phyloP scores from a whole-genome alignment of 2,797 vertebrate species.

The Hyperoplus lanceolatus region DNA sequence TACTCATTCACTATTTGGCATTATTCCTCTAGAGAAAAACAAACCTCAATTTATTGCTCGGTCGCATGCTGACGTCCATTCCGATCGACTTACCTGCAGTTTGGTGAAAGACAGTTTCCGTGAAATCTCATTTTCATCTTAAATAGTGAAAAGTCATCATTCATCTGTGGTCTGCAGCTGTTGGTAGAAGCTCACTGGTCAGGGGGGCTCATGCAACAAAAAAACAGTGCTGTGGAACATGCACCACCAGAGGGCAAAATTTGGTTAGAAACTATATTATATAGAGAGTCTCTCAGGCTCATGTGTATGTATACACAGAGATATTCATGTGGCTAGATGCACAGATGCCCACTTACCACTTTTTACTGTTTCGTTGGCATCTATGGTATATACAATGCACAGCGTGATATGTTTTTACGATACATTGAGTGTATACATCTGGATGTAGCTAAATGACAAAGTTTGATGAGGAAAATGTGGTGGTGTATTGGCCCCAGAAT shows the following conservation, averaged over 20 bases:
- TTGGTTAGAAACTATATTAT: constrained; percentile 72
- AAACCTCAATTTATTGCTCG: constrained; percentile 15
- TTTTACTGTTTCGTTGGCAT: constrained; percentile 20
- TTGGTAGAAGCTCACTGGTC: constrained; percentile 35
- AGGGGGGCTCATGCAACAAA: not conserved
- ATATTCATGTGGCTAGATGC: constrained; percentile 34
- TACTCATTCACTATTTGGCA: not conserved
- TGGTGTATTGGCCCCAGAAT: constrained; percentile 19
- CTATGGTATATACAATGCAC: constrained; percentile 31
- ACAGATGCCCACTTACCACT: constrained; percentile 14
- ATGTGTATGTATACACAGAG: constrained; percentile 15
- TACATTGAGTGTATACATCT: constrained; percentile 21
- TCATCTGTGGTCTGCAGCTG: constrained; percentile 22
- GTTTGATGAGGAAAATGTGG: constrained; percentile 11
- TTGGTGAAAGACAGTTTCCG: not conserved
- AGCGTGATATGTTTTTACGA: constrained; percentile 42
- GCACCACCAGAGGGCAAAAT: constrained; percentile 85
- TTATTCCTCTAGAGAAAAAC: constrained; percentile 7
- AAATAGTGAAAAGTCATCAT: constrained; percentile 15
- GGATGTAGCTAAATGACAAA: not conserved
- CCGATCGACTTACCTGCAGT: not conserved
- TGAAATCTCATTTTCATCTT: constrained; percentile 5
- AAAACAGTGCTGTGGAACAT: constrained; percentile 56
- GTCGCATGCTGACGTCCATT: constrained; percentile 5
- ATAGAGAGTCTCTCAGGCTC: constrained; percentile 26